A percentile compares a stretch with the other conserved stretches of the same genome.
phyloP scores from a whole-genome alignment of 2,113 vertebrate species.

The Tragulus kanchil region DNA sequence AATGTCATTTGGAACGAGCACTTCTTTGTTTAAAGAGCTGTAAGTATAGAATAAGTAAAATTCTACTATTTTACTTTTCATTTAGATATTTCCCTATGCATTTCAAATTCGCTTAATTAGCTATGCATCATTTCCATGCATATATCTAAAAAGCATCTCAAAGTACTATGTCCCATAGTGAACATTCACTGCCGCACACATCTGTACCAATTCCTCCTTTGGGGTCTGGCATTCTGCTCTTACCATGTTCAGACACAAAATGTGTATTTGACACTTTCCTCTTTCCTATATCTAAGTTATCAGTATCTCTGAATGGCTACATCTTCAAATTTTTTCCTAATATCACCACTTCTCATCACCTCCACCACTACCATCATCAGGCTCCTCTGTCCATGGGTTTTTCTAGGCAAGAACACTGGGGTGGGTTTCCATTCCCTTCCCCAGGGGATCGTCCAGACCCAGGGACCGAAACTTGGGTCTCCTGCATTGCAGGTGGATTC shows the following conservation, averaged over 20 bases:
- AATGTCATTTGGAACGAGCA: background rate
- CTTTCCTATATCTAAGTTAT: background rate
- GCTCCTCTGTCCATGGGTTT: too few relatives aligned
- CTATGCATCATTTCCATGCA: background rate
- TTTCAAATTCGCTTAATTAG: conserved; percentile 9
- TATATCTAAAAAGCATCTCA: background rate
- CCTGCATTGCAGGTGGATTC: too few relatives aligned
- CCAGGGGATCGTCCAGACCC: too few relatives aligned
- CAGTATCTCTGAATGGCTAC: background rate
- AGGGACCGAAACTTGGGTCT: too few relatives aligned
- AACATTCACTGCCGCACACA: background rate
- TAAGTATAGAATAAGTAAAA: background rate
- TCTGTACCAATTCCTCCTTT: accelerated
- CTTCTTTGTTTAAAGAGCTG: background rate
- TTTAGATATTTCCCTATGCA: background rate
- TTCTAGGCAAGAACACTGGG: too few relatives aligned
- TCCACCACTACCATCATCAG: background rate
- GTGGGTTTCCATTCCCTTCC: too few relatives aligned
- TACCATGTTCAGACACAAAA: background rate
- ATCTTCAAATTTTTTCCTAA: background rate
- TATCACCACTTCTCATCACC: background rate
- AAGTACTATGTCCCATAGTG: background rate
- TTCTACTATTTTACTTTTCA: background rate
- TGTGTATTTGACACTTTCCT: background rate
- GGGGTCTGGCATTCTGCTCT: accelerated